Evolutionary conservation across 2,113 vertebrate genomes (phyloP), one percentile per base, ranked within the genome.

Genomic region (Corydoras sp.): DNA sequence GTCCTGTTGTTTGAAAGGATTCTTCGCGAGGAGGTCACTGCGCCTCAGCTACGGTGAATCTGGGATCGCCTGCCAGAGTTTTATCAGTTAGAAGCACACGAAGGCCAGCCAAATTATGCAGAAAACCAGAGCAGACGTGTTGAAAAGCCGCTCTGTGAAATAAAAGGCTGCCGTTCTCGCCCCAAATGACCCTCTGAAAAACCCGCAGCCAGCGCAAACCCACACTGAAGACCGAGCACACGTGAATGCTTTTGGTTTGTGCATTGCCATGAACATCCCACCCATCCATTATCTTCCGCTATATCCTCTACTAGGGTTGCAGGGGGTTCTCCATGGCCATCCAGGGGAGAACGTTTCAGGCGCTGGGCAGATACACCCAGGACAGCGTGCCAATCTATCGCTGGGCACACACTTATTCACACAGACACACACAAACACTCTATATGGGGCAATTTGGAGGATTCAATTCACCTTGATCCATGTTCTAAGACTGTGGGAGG

Each of bases 71-170:
- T 72, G 75, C 77, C 83, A 81, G 80, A 73, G 80, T 84, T 83
- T 82, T 86, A 86, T 89, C 86, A 85, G 77, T 85, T 79, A 79
- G 74, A 43, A 75, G 65, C 81, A 85, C 59, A 63, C 76, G 68
- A 81, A 80, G 80, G 85, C 77, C 78, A 79, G 81, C 81, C 82
- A 76, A 72, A 86, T 80, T 81, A 81, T 77, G 59, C 73, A 78
- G 77, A 77, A 85, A 83, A 75, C 81, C 74, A 61, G 65, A 79
- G 66, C 79, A 43, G 35, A 43, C 35, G 35, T 43, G 35, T 43
- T 43, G 35, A 43, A 43, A 43, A 43, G 35, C 35, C 35, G 35
- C 4, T 43, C 35, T 43, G 35, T 43, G 35, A 43, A 24, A 43
- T 43, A 43, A 43, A 8, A 43, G 35, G 65, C 63, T 76, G 63